Evolutionary conservation across 2,888 invertebrate genomes (phyloP).

Genomic region (Operophtera brumata): DNA sequence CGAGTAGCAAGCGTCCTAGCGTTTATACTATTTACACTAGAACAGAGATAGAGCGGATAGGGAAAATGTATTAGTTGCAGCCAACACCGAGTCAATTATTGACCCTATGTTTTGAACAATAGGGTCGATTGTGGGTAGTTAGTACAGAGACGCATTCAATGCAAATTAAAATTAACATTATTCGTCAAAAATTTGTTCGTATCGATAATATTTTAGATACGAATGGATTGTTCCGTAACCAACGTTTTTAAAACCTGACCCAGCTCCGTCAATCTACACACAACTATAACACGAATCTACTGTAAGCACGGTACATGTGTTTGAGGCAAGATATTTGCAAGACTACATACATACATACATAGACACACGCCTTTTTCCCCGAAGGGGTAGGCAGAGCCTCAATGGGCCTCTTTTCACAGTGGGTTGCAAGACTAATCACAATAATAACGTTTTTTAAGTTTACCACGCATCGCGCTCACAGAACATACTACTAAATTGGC

Average conservation of each 20-base stretch:
- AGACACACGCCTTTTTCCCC: no score
- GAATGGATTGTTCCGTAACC: neutral
- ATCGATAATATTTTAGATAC: neutral
- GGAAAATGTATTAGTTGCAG: slow-evolving; percentile 40
- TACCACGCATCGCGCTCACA: neutral
- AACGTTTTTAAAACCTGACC: neutral
- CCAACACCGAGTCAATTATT: slow-evolving; percentile 40
- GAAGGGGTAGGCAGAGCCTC: no score
- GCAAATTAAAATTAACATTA: slow-evolving; percentile 14
- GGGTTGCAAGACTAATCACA: no score
- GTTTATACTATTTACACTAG: slow-evolving; percentile 24
- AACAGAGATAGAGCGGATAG: slow-evolving; percentile 27
- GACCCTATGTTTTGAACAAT: slow-evolving; percentile 24
- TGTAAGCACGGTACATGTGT: neutral
- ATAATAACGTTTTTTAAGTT: no score
- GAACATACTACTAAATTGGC: neutral
- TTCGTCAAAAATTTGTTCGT: neutral
- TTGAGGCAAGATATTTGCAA: neutral
- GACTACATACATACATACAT: no score
- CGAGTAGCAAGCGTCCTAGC: slow-evolving; percentile 26
- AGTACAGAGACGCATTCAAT: slow-evolving; percentile 24
- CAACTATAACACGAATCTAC: neutral
- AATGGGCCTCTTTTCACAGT: no score
- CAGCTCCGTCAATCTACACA: neutral
- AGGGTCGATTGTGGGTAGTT: slow-evolving; percentile 28